Conservation (phyloP, 2,113 vertebrate genomes). For the Sander vitreus region DNA sequence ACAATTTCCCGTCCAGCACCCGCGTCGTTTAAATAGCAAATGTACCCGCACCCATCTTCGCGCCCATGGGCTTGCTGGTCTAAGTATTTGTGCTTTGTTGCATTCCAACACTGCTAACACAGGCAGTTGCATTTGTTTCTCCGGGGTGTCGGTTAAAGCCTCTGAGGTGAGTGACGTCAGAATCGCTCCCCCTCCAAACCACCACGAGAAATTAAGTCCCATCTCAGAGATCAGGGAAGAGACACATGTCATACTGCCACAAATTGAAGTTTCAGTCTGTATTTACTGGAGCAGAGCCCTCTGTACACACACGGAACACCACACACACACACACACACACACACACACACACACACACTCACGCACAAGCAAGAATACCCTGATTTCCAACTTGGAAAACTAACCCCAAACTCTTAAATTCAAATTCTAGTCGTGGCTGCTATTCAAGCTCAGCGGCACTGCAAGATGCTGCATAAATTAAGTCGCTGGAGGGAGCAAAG, state of each 20-base stretch:
- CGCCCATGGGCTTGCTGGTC: too few species aligned
- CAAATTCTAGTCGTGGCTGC: slow-evolving; percentile 68
- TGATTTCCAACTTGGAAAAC: slow-evolving; percentile 45
- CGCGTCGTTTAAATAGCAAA: too few species aligned
- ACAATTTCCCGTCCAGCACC: too few species aligned
- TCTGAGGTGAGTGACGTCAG: slow-evolving; percentile 53
- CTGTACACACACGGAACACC: slow-evolving; percentile 16
- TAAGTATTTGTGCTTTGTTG: too few species aligned
- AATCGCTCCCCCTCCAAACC: background rate
- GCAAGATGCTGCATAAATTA: slow-evolving; percentile 84
- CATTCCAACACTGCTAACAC: background rate
- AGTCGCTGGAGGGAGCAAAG: slow-evolving; percentile 55
- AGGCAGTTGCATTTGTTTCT: slow-evolving; percentile 34
- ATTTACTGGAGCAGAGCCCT: slow-evolving; percentile 70
- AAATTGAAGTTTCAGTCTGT: slow-evolving; percentile 65
- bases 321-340: slow-evolving; percentile 11
- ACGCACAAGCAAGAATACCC: slow-evolving; percentile 24
- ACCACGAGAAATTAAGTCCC: slow-evolving; percentile 60
- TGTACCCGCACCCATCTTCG: too few species aligned
- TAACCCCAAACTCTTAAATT: slow-evolving; percentile 56
- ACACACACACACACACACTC: background rate
- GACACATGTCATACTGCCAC: slow-evolving; percentile 54
- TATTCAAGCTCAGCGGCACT: slow-evolving; percentile 70
- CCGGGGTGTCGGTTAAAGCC: slow-evolving; percentile 51
- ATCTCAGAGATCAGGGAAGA: slow-evolving; percentile 59